Base-by-base conservation (phyloP, 2,113 vertebrate species). In the Agelaius phoeniceus region DNA sequence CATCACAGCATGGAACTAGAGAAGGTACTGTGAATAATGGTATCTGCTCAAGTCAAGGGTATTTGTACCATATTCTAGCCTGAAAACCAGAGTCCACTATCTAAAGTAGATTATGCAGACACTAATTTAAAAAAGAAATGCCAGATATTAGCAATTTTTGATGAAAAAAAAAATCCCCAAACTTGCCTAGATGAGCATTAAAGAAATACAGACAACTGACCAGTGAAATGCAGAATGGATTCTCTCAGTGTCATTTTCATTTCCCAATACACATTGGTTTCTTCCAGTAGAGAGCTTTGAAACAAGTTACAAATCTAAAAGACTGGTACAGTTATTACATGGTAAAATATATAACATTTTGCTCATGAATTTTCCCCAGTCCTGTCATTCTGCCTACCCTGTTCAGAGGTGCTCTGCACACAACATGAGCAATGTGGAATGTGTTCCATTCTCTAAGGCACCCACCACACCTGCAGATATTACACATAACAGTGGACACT, bases 401-500 rank as follows among this genome's bases (percentile, higher is more conserved):
- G 27, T 19, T 31, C 66, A 49, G 44, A 90, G 16, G 6, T 21
- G 15, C 11, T 63, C 27, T 3, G 1, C 16, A 57, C 55, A n/a
- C 17, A 66, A 27, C 19, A 44, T 37, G 17, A 86, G 43, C 31
- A 13, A 28, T 4, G 44, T 18, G 26, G 23, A 81, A 43, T 4
- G 24, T 14, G 21, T 10, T 33, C 68, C 28, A 16, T 16, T 5
- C 35, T 15, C 0, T 6, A 48, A 52, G 6, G 59, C 17, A 77
- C 30, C 11, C 57, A 30, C 2, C 15, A 33, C 15, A 8, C 15
- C 76, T 39, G 39, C 30, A 84, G 57, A 19, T 39, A 20, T 4
- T 19, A 13, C 2, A 2, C 3, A 1, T 30, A 46, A 17, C 13
- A 69, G 46, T 3, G 4, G 48, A 43, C 15, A 55, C 3, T 15